phyloP scores from a whole-genome alignment of 2,113 vertebrate species.

The Caracal caracal region DNA sequence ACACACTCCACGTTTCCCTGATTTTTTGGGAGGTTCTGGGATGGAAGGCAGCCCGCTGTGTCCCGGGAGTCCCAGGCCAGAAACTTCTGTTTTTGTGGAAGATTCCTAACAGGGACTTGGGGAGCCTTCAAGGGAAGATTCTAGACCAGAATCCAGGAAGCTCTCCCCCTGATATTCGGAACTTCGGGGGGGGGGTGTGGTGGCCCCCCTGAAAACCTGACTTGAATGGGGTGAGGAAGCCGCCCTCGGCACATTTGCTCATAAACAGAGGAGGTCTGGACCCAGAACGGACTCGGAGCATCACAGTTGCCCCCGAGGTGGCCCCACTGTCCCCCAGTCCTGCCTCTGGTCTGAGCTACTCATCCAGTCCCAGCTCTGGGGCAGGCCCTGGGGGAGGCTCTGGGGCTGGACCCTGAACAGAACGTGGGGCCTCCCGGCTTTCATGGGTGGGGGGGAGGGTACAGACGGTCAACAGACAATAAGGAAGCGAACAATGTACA shows the following conservation, averaged over 20 bases:
- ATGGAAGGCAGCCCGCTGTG: background rate
- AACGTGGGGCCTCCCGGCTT: too few relatives aligned
- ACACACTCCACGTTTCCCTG: background rate
- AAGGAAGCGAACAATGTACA: fast-evolving
- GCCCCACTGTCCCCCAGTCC: too few relatives aligned
- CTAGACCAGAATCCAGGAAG: background rate
- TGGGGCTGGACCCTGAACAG: background rate
- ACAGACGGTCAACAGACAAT: too few relatives aligned
- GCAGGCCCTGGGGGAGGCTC: background rate
- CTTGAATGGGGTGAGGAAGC: background rate
- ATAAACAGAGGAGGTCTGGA: background rate
- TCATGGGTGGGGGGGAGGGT: background rate
- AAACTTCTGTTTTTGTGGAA: too few relatives aligned
- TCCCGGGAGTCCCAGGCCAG: background rate
- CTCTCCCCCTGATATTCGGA: fast-evolving
- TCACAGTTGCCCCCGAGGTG: too few relatives aligned
- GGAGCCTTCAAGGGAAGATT: background rate
- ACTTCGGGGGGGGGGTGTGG: background rate
- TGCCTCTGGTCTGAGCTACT: background rate
- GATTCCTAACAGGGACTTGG: fast-evolving
- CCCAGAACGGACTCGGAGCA: background rate
- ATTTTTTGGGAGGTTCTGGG: too few relatives aligned
- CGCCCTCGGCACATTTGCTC: background rate
- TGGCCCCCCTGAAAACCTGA: background rate
- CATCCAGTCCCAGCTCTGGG: background rate